Percentiles rank a stretch among this genome's conserved stretches.
These are phyloP conservation scores for Drosophila mayaguana DNA, from an alignment of 2,888 invertebrate genomes.

Conservation along the genomic window DNA sequence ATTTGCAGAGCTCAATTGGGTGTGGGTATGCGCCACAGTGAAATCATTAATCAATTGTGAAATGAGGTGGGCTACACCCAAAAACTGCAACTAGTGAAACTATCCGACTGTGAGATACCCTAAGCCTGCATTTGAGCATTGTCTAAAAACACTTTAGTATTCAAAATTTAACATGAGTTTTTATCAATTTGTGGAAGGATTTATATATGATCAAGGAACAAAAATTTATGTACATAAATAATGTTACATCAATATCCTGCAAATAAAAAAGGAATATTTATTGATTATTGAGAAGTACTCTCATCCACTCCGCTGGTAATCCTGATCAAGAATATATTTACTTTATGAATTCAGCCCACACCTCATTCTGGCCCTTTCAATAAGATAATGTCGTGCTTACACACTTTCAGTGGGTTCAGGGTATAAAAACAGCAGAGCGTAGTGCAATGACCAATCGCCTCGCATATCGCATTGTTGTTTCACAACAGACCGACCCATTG, in stretches of 20 bases:
- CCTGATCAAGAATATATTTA: background rate
- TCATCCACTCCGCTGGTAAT: background rate
- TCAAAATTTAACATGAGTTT: no score
- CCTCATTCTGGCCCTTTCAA: background rate
- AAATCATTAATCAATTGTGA: conserved; percentile 78
- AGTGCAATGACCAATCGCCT: conserved; percentile 72
- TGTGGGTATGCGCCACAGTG: conserved; percentile 51
- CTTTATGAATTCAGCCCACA: background rate
- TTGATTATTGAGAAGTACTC: no score
- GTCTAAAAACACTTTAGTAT: no score
- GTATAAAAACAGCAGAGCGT: conserved; percentile 13
- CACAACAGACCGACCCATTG: conserved; percentile 30
- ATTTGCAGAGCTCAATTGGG: conserved; percentile 53
- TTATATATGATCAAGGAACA: no score
- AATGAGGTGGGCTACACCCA: conserved; percentile 66
- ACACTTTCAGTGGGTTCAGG: background rate
- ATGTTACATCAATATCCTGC: no score
- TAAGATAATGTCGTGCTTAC: background rate
- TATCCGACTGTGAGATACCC: conserved; percentile 2
- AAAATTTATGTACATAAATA: no score
- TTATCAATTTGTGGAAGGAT: no score
- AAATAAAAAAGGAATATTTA: no score
- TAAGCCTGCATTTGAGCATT: background rate
- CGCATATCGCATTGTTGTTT: conserved; percentile 41
- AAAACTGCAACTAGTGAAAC: conserved; percentile 26